A percentile compares a stretch with the other conserved stretches of the same genome.
phyloP scores from a whole-genome alignment of 1,140 invertebrate species.

The Eciton burchellii region DNA sequence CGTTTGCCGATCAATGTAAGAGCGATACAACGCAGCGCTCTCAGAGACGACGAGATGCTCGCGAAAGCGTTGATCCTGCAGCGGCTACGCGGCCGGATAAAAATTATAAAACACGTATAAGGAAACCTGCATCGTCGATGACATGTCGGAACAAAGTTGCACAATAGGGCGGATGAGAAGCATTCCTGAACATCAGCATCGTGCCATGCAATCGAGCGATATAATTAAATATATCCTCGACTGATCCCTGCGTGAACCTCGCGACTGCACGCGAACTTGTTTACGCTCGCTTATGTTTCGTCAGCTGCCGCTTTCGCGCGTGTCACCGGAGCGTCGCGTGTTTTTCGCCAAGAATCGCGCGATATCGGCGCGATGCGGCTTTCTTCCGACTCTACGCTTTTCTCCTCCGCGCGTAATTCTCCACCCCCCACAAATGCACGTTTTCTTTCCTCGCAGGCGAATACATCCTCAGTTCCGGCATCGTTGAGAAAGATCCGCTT shows the following conservation, averaged over 20 bases:
- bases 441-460: slow-evolving; percentile 78
- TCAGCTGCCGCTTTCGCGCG: slow-evolving; percentile 42
- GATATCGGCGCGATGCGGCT: background rate
- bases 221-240: slow-evolving; percentile 66
- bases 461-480: slow-evolving; percentile 80
- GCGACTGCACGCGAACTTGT: slow-evolving; percentile 66
- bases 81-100: background rate
- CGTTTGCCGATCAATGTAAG: too few relatives aligned
- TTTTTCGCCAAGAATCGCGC: slow-evolving; percentile 10
- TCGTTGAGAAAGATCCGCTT: slow-evolving; percentile 75
- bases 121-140: slow-evolving; percentile 20
- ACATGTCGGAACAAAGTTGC: slow-evolving; percentile 42
- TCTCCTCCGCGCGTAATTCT: too few relatives aligned
- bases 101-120: slow-evolving; percentile 10
- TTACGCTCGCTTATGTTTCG: slow-evolving; percentile 65
- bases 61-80: background rate
- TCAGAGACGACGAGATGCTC: background rate
- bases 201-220: slow-evolving; percentile 40
- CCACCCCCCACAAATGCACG: background rate
- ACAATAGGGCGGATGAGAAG: slow-evolving; percentile 43
- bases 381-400: too few relatives aligned
- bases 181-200: slow-evolving; percentile 16
- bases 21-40: too few relatives aligned
- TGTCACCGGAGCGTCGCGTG: slow-evolving; percentile 11
- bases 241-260: slow-evolving; percentile 57